Evolutionary conservation across 2,113 vertebrate species (phyloP).

Genomic region (Percina caprodes): DNA sequence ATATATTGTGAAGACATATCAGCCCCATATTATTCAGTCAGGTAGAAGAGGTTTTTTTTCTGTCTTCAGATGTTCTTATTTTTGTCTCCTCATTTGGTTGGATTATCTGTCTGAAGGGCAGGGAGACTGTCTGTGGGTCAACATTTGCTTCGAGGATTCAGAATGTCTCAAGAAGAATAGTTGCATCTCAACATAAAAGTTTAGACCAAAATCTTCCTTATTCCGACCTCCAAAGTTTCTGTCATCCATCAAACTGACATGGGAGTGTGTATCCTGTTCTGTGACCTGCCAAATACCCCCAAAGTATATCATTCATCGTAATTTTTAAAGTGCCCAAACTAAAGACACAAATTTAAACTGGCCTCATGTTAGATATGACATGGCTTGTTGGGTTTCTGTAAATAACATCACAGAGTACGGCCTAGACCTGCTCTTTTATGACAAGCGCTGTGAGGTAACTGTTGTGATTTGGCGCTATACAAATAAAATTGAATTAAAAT

Average conservation of each 20-base stretch:
- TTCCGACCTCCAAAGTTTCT: not conserved
- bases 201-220: not conserved
- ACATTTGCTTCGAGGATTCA: not conserved
- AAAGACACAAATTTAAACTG: too few relatives aligned
- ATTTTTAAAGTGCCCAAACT: not conserved
- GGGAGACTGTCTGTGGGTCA: not conserved
- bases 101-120: not conserved
- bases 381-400: too few relatives aligned
- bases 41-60: not conserved
- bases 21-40: not conserved
- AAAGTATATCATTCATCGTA: not conserved
- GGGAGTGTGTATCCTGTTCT: not conserved
- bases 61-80: not conserved
- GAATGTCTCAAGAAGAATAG: not conserved
- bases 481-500: too few relatives aligned
- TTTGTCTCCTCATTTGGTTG: not conserved
- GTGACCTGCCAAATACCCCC: not conserved
- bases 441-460: too few relatives aligned
- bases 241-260: not conserved
- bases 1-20: not conserved
- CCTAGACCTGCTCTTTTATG: too few relatives aligned
- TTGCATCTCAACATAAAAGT: not conserved
- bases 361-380: too few relatives aligned
- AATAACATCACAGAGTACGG: too few relatives aligned
- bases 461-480: too few relatives aligned